A percentile compares a stretch with the other conserved stretches of the same genome.
These are phyloP conservation scores for Cecropterus lyciades DNA, from an alignment of 1,140 invertebrate genomes.

Conservation along the genomic window DNA sequence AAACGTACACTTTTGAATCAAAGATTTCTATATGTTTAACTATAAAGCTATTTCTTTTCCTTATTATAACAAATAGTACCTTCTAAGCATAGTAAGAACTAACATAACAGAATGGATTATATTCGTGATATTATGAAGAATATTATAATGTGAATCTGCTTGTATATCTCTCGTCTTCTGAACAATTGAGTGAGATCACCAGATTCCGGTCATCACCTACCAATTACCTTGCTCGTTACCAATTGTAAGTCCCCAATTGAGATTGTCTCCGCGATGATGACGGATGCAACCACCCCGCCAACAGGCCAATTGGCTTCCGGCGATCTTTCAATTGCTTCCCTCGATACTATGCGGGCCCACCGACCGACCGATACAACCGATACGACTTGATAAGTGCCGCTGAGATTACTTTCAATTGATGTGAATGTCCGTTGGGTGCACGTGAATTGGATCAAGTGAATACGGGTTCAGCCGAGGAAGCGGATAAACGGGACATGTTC, in stretches of 20 bases:
- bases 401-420: slow-evolving; percentile 42
- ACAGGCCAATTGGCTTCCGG: slow-evolving; percentile 52
- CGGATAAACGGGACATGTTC: slow-evolving; percentile 2
- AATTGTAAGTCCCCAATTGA: slow-evolving; percentile 62
- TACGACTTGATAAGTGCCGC: slow-evolving; percentile 27
- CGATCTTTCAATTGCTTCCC: slow-evolving; percentile 65
- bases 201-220: slow-evolving; percentile 36
- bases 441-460: slow-evolving; percentile 4
- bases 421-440: slow-evolving; percentile 26
- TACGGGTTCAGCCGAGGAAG: slow-evolving; percentile 7
- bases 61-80: too few species aligned
- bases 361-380: slow-evolving; percentile 28
- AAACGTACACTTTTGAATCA: too few species aligned
- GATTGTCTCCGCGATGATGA: slow-evolving; percentile 62
- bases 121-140: too few species aligned
- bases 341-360: slow-evolving; percentile 36
- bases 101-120: too few species aligned
- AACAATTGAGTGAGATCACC: slow-evolving; percentile 31
- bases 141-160: not conserved
- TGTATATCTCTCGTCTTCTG: not conserved
- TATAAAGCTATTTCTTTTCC: too few species aligned
- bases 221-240: slow-evolving; percentile 44
- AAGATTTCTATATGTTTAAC: too few species aligned
- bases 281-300: slow-evolving; percentile 60
- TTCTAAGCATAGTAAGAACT: too few species aligned